Evolutionary conservation across 2,797 vertebrate species (phyloP).

Genomic region (Epinephelus awoara): DNA sequence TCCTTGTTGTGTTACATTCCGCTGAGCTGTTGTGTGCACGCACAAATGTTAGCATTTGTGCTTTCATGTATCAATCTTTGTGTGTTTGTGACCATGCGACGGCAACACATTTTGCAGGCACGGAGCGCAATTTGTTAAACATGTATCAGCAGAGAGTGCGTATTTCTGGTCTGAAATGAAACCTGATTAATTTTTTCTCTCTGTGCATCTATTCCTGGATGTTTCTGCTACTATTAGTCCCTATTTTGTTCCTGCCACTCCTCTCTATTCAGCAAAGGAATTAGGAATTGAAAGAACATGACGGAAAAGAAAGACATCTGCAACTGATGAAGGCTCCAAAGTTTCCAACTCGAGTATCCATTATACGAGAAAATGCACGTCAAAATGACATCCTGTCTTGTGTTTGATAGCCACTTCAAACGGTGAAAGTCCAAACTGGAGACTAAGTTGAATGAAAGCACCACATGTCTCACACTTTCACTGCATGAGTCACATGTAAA

Average conservation of each 20-base stretch:
- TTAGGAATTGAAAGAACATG: conserved; percentile 30
- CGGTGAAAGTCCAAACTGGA: conserved; percentile 22
- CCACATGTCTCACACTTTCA: neutral
- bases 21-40: conserved; percentile 21
- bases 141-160: conserved; percentile 34
- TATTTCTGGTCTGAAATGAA: conserved; percentile 38
- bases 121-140: conserved; percentile 41
- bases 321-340: conserved; percentile 38
- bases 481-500: conserved; percentile 20
- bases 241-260: conserved; percentile 40
- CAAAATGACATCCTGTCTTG: conserved; percentile 42
- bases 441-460: conserved; percentile 24
- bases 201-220: conserved; percentile 27
- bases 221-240: conserved; percentile 38
- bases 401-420: conserved; percentile 36
- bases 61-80: conserved; percentile 28
- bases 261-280: conserved; percentile 48
- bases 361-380: conserved; percentile 43
- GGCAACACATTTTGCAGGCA: conserved; percentile 30
- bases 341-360: conserved; percentile 39
- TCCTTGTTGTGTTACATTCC: conserved; percentile 48
- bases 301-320: conserved; percentile 41
- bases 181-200: conserved; percentile 44
- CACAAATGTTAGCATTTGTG: conserved; percentile 47
- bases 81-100: conserved; percentile 24